Conservation (phyloP, 2,797 vertebrate genomes). For the Pangasius mekongensis region DNA sequence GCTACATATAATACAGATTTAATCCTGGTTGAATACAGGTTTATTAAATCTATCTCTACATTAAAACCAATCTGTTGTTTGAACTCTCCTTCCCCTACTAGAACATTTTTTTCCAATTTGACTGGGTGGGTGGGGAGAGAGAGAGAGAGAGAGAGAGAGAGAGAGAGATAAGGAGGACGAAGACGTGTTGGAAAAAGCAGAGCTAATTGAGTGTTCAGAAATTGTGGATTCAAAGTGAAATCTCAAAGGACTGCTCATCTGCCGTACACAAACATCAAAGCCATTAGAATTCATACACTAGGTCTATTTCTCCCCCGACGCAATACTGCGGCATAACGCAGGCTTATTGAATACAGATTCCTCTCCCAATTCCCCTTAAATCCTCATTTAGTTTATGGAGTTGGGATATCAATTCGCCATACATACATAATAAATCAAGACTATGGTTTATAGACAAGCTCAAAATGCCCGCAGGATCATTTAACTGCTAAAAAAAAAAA, state of each 20-base stretch:
- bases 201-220: slow-evolving; percentile 51
- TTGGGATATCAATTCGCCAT: slow-evolving; percentile 51
- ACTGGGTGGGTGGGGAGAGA: not conserved
- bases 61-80: not conserved
- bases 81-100: not conserved
- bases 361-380: slow-evolving; percentile 58
- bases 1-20: not conserved
- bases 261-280: slow-evolving; percentile 43
- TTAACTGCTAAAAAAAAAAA: not conserved
- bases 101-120: not conserved
- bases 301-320: slow-evolving; percentile 35
- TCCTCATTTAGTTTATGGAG: slow-evolving; percentile 62
- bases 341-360: slow-evolving; percentile 58
- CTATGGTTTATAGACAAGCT: slow-evolving; percentile 50
- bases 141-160: not conserved
- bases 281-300: slow-evolving; percentile 51
- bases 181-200: slow-evolving; percentile 35
- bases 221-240: slow-evolving; percentile 40
- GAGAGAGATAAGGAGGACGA: slow-evolving; percentile 10
- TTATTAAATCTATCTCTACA: not conserved
- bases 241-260: slow-evolving; percentile 46
- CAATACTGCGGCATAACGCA: slow-evolving; percentile 64
- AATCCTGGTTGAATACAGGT: not conserved
- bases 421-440: slow-evolving; percentile 57
- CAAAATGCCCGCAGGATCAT: slow-evolving; percentile 13